These are phyloP conservation scores for Jacana jacana DNA, from an alignment of 2,113 vertebrate genomes.

Conservation along the genomic window DNA sequence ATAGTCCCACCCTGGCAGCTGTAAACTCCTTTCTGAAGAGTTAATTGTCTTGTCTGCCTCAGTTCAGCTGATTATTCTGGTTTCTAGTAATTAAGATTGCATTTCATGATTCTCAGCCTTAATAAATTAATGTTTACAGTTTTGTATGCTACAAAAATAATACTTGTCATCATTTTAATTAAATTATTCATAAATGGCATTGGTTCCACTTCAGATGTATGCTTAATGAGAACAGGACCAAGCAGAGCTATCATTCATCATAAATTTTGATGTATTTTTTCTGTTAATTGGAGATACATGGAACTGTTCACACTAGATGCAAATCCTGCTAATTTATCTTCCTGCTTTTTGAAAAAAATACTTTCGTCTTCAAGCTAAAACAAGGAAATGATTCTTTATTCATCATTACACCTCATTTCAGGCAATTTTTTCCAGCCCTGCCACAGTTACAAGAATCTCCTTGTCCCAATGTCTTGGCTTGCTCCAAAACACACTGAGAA, in stretches of 20 bases:
- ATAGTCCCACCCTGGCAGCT: not conserved
- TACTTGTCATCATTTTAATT: conserved; percentile 44
- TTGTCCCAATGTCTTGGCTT: not conserved
- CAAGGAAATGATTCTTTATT: not conserved
- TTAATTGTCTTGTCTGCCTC: conserved; percentile 14
- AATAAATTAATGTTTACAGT: conserved; percentile 40
- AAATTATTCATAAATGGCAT: conserved; percentile 55
- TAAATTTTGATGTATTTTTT: not conserved
- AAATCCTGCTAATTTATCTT: not conserved
- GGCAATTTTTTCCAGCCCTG: not conserved
- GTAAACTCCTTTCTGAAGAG: not conserved
- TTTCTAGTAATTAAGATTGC: conserved; percentile 40
- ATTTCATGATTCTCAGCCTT: conserved; percentile 22
- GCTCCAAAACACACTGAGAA: not conserved
- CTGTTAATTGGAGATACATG: not conserved
- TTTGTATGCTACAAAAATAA: conserved; percentile 30
- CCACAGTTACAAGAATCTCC: not conserved
- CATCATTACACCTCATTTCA: not conserved
- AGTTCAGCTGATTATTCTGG: not conserved
- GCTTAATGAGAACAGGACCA: not conserved
- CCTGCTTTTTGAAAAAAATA: not conserved
- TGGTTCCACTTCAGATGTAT: conserved; percentile 63
- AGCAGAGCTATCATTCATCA: not conserved
- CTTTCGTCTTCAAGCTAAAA: not conserved
- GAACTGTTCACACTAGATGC: not conserved